Base-by-base conservation (phyloP, 2,113 vertebrate species). In the Calyptommatus sinebrachiatus region DNA sequence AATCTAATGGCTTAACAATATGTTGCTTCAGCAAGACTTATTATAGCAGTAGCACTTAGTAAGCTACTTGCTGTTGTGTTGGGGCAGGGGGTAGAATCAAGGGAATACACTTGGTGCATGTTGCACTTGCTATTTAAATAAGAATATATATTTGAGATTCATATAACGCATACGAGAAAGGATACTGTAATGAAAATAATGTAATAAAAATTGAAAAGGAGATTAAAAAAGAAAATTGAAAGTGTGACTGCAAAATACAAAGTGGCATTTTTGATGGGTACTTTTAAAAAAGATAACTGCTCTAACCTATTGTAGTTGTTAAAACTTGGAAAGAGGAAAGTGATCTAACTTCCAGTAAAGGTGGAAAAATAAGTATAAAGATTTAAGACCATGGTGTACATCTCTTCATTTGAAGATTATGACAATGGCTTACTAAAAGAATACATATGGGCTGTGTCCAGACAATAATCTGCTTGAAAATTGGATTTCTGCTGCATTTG, bases 1-100 rank as follows among this genome's bases (percentile, higher is more conserved):
- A 83, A 18, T 75, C 84, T 89, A 91, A 92, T 90, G 85, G 85
- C 79, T 90, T 89, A 88, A 84, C 87, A 87, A 88, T n/a, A 81
- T 85, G 84, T 75, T 82, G 84, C 72, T 85, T 85, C 83, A 61
- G 86, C 45, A 84, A 81, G 90, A 86, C 0, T 0, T 5, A 20
- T 4, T 26, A 35, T 3, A 70, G 78, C 0, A 20, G 24, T 57
- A 73, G 84, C n/a, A 77, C 28, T 0, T 0, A 0, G 35, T 7
- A 81, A 84, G 87, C 79, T 71, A 65, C 1, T 18, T 0, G 46
- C 82, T 9, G 85, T 28, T 28, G 81, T 0, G n/a, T 61, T 62
- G 84, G 82, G 81, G 84, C 77, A 68, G 84, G 73, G 81, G 73
- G 70, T 31, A 72, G 41, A 0, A 31, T 2, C 60, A 35, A 72